Evolutionary conservation across 2,888 invertebrate genomes (phyloP).

Genomic region (Leucozona laternaria): DNA sequence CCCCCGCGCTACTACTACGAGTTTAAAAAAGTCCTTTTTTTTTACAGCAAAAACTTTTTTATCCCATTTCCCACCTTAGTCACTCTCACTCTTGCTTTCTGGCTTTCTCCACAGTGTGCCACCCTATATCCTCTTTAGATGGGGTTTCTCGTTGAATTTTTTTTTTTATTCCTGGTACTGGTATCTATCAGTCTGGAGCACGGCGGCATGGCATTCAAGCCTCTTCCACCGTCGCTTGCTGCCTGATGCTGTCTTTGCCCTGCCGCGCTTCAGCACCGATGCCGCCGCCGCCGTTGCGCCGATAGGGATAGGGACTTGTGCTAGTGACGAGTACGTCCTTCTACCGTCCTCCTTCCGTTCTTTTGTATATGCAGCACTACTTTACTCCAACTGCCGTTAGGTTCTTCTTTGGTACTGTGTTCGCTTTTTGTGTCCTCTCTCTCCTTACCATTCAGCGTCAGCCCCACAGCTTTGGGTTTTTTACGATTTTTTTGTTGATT

Average conservation of each 20-base stretch:
- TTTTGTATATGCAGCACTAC: slow-evolving; percentile 70
- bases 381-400: slow-evolving; percentile 75
- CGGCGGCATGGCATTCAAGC: slow-evolving; percentile 66
- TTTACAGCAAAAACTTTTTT: slow-evolving; percentile 73
- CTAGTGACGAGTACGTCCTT: slow-evolving; percentile 57
- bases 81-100: slow-evolving; percentile 72
- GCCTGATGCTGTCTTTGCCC: slow-evolving; percentile 60
- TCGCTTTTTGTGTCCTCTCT: slow-evolving; percentile 42
- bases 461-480: slow-evolving; percentile 53
- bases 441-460: not conserved
- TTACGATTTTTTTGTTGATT: slow-evolving; percentile 77
- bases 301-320: slow-evolving; percentile 37
- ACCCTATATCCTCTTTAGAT: slow-evolving; percentile 38
- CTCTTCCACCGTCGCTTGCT: slow-evolving; percentile 76
- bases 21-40: slow-evolving; percentile 64
- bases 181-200: slow-evolving; percentile 71
- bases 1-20: slow-evolving; percentile 43
- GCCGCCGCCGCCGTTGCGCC: slow-evolving; percentile 31
- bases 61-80: slow-evolving; percentile 65
- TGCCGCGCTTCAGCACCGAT: slow-evolving; percentile 42
- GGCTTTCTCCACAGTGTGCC: slow-evolving; percentile 53
- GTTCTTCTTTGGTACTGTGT: slow-evolving; percentile 77
- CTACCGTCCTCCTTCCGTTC: slow-evolving; percentile 58
- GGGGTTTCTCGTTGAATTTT: slow-evolving; percentile 1
- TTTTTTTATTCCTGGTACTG: slow-evolving; percentile 42